Base-by-base conservation (phyloP, 2,797 vertebrate genomes). In the Rallus crepitans region DNA sequence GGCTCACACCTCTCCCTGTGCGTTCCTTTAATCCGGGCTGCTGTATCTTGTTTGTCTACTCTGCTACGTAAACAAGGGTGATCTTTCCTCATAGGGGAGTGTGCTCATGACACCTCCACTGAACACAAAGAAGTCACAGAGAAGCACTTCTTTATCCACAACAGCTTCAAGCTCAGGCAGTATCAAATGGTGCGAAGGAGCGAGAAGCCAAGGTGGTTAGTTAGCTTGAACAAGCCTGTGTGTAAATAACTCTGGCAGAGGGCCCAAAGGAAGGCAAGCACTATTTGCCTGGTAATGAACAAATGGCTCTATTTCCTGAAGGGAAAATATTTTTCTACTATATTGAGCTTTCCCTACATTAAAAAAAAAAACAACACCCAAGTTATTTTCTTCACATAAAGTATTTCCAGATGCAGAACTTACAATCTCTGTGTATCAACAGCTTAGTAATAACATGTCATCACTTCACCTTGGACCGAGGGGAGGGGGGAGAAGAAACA, bases 381-480 rank as follows among this genome's bases (percentile, higher is more conserved):
- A 76, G 40, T 52, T 0, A 88, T 83, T 96, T 97, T 76, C 65
- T 88, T 28, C 21, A 28, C 57, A 88, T 88, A 90, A 97, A 95
- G 79, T 90, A 86, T 85, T 94, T 97, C 61, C 95, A 96, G 91
- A 96, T 95, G 93, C 79, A 94, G 93, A 92, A 71, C 45, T 83
- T 96, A 89, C 78, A 93, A 82, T 59, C 70, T 78, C 37, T 63
- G 85, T 87, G 88, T 93, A 94, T 90, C 94, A 95, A 82, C 90
- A 97, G 87, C 89, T 94, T 82, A 84, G 89, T 95, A 93, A 93
- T 71, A 96, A 94, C 76, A 89, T 89, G 89, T 88, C 94, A 93
- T 81, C 78, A 40, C 81, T 85, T 96, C 96, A 96, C 94, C 91
- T 95, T 93, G 96, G 55, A 92, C 72, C 20, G 9, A 9, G 47